Percentiles rank a stretch among this genome's conserved stretches.
These are phyloP conservation scores for Hassar affinis DNA, from an alignment of 2,113 vertebrate species.

Conservation along the genomic window DNA sequence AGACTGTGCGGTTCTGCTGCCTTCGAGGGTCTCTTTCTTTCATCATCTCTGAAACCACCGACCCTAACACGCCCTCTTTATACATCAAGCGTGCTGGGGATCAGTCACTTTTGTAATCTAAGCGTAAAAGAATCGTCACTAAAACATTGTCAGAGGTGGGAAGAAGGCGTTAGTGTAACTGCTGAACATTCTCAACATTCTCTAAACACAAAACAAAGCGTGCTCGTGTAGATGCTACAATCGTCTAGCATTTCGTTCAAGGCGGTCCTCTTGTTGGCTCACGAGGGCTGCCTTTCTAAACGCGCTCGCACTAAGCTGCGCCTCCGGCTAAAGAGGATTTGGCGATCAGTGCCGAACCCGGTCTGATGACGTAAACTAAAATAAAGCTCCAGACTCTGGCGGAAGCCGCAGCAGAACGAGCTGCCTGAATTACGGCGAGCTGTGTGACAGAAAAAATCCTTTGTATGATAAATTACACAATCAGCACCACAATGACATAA, in stretches of 20 bases:
- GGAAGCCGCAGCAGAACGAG: too few species aligned
- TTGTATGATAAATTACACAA: neutral
- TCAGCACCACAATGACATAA: neutral
- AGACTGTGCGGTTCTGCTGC: neutral
- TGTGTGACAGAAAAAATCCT: neutral
- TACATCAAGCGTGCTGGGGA: neutral
- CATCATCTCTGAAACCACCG: neutral
- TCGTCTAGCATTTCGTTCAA: neutral
- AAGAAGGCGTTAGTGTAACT: neutral
- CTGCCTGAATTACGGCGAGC: neutral
- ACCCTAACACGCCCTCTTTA: too few species aligned
- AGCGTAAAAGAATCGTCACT: neutral
- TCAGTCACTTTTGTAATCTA: neutral
- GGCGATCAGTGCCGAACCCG: neutral
- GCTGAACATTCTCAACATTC: neutral
- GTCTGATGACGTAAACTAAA: neutral
- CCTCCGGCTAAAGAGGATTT: constrained; percentile 4
- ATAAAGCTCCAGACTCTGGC: neutral
- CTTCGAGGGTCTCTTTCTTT: neutral
- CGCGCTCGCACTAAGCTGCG: neutral
- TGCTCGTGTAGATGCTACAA: neutral
- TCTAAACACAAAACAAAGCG: neutral
- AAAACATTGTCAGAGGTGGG: neutral
- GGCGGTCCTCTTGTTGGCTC: neutral
- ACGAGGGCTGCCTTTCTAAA: neutral